Evolutionary conservation across 2,113 vertebrate genomes (phyloP).

Genomic region (Chaetodon auriga): DNA sequence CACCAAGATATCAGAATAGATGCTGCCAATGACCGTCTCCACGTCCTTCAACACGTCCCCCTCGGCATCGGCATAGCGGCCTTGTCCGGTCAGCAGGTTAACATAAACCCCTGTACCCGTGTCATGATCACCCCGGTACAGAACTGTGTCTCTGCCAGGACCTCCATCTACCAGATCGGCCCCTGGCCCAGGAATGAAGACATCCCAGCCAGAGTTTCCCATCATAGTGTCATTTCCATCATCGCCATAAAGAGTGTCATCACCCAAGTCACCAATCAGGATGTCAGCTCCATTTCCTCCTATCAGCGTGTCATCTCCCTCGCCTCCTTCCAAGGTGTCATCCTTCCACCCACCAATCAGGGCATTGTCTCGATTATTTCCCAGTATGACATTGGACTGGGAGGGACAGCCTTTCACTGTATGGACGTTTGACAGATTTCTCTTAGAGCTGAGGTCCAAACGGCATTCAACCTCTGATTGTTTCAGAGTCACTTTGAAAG

Average conservation of each 20-base stretch:
- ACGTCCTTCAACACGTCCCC: constrained; percentile 72
- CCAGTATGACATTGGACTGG: constrained; percentile 60
- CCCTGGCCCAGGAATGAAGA: constrained; percentile 71
- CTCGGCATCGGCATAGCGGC: constrained; percentile 58
- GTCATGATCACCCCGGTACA: constrained; percentile 61
- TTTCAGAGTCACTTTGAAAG: constrained; percentile 68
- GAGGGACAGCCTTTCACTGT: constrained; percentile 64
- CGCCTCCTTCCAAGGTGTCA: constrained; percentile 60
- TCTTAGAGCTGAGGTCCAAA: constrained; percentile 53
- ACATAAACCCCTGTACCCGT: constrained; percentile 68
- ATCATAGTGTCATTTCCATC: constrained; percentile 69
- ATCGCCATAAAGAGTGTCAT: constrained; percentile 71
- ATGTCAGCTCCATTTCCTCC: constrained; percentile 68
- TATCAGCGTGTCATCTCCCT: constrained; percentile 67
- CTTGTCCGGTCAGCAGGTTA: constrained; percentile 63
- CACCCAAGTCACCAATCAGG: constrained; percentile 59
- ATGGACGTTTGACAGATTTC: constrained; percentile 60
- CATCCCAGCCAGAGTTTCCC: constrained; percentile 57
- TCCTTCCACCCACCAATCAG: constrained; percentile 61
- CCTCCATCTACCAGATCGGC: constrained; percentile 67
- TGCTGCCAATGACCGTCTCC: constrained; percentile 68
- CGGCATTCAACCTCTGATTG: constrained; percentile 43
- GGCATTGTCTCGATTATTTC: constrained; percentile 53
- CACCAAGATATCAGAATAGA: constrained; percentile 66
- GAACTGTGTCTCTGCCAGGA: constrained; percentile 66